Percentiles rank a stretch among this genome's conserved stretches.
phyloP scores from a whole-genome alignment of 2,888 invertebrate genomes.

The Patella pellucida region DNA sequence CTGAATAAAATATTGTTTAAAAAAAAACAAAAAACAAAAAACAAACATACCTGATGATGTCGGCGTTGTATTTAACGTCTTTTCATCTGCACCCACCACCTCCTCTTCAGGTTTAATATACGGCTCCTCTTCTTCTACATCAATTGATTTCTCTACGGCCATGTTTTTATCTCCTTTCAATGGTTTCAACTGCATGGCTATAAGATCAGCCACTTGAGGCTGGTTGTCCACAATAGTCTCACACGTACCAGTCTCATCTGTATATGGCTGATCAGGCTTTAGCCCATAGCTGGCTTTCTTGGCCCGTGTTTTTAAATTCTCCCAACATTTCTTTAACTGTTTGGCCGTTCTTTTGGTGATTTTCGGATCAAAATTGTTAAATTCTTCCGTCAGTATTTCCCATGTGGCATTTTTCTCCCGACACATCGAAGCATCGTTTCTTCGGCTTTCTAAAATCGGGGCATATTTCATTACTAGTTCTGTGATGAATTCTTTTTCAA shows the following conservation, averaged over 20 bases:
- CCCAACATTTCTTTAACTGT: conserved; percentile 3
- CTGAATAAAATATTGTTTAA: too few relatives aligned
- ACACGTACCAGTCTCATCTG: background rate
- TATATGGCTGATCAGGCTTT: background rate
- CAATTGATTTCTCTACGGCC: background rate
- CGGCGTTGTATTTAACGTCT: too few relatives aligned
- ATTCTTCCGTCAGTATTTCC: background rate
- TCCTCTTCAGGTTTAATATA: background rate
- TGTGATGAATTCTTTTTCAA: conserved; percentile 5
- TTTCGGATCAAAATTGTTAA: conserved; percentile 3
- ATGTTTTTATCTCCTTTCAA: too few relatives aligned
- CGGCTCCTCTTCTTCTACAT: background rate
- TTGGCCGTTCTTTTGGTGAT: background rate
- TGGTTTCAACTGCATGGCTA: conserved; percentile 1
- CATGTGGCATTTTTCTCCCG: background rate
- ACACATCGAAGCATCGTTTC: background rate
- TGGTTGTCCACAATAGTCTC: background rate
- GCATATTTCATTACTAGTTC: background rate
- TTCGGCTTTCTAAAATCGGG: background rate
- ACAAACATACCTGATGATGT: too few relatives aligned
- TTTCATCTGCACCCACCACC: background rate
- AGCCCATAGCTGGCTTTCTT: background rate
- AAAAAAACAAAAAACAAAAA: too few relatives aligned
- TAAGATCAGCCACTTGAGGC: background rate
- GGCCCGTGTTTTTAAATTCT: background rate